Evolutionary conservation across 2,888 invertebrate species (phyloP).

Genomic region (Melieria crassipennis): DNA sequence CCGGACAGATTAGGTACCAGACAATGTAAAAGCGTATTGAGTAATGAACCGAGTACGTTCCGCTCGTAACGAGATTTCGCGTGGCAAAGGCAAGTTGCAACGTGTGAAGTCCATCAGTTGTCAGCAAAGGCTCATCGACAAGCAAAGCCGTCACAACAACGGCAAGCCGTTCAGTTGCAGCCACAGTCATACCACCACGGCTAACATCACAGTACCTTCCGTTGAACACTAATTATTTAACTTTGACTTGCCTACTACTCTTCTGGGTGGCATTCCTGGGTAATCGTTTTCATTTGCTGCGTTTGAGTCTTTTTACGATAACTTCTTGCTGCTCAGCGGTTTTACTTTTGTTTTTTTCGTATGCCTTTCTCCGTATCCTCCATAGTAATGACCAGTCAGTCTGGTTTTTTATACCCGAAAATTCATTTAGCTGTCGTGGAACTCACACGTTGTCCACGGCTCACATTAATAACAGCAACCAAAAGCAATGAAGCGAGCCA

Average conservation of each 20-base stretch:
- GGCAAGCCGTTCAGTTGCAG: no score
- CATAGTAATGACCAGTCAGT: no score
- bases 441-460: slow-evolving; percentile 55
- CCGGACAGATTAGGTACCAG: no score
- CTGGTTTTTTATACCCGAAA: slow-evolving; percentile 16
- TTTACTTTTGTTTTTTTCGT: slow-evolving; percentile 30
- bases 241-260: background rate
- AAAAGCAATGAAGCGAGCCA: background rate
- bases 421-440: slow-evolving; percentile 47
- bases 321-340: slow-evolving; percentile 24
- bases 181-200: no score
- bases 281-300: slow-evolving; percentile 35
- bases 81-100: slow-evolving; percentile 33
- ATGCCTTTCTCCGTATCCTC: background rate
- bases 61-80: no score
- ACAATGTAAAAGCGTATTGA: no score
- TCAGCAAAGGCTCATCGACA: slow-evolving; percentile 13
- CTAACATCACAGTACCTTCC: no score
- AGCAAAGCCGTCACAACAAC: no score
- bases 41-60: no score
- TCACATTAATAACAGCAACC: slow-evolving; percentile 51
- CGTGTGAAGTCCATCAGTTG: slow-evolving; percentile 61
- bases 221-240: background rate
- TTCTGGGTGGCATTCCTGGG: slow-evolving; percentile 43
- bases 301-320: background rate